Conservation (phyloP, 2,113 vertebrate species). For the Struthio camelus region DNA sequence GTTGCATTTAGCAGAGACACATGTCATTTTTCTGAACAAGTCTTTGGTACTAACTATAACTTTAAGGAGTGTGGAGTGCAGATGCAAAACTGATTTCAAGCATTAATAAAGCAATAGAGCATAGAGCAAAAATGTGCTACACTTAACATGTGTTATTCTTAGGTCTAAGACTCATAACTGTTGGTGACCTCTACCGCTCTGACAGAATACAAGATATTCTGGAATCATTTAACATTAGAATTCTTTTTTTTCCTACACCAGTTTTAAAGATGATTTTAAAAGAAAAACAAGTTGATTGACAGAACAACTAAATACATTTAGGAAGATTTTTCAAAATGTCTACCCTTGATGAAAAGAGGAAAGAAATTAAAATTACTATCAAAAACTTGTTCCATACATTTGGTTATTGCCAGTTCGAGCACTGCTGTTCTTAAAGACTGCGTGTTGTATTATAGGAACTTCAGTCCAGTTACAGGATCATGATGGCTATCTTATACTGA, state of each 20-base stretch:
- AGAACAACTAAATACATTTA: background rate
- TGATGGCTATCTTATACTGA: background rate
- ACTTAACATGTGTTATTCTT: background rate
- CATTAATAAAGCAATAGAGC: background rate
- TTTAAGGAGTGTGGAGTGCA: background rate
- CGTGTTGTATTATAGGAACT: background rate
- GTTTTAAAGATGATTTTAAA: background rate
- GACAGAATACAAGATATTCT: background rate
- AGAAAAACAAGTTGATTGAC: background rate
- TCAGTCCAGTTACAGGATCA: background rate
- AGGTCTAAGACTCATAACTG: background rate
- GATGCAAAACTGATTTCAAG: background rate
- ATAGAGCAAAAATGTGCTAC: background rate
- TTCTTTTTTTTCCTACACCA: background rate
- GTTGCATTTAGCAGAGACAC: slow-evolving; percentile 41
- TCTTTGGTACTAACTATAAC: background rate
- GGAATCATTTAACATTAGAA: background rate
- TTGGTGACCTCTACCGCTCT: background rate
- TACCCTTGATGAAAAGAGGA: background rate
- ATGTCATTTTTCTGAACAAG: slow-evolving; percentile 28
- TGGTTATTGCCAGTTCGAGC: background rate
- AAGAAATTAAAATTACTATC: background rate
- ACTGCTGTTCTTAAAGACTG: background rate
- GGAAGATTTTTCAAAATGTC: background rate
- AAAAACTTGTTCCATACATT: background rate